Evolutionary conservation across 2,113 vertebrate species (phyloP).

Genomic region (Lutjanus erythropterus): DNA sequence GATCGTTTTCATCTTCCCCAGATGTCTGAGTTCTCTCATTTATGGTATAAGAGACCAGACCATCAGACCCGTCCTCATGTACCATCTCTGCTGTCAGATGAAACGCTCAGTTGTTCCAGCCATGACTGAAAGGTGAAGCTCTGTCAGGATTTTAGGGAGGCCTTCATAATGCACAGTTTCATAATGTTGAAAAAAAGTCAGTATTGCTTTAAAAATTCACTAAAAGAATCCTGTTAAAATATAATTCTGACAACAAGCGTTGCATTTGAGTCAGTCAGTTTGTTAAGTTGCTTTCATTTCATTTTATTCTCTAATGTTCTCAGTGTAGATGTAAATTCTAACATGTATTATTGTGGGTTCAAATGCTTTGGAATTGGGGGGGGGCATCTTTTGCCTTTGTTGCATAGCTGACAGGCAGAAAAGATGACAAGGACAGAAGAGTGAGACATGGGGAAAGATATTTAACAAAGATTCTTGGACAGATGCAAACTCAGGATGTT

Average conservation of each 20-base stretch:
- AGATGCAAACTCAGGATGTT: background rate
- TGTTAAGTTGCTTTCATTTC: background rate
- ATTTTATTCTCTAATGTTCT: background rate
- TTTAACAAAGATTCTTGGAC: background rate
- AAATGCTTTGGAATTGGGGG: background rate
- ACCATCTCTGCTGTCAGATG: conserved; percentile 24
- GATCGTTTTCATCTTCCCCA: conserved; percentile 40
- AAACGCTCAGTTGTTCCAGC: conserved; percentile 28
- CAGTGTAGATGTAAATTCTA: background rate
- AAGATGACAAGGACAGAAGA: too few species aligned
- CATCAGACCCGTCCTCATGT: conserved; percentile 47
- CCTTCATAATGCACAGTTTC: background rate
- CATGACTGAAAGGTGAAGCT: background rate
- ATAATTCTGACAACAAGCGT: background rate
- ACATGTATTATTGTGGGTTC: background rate
- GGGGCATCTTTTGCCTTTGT: background rate
- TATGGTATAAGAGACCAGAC: conserved; percentile 66
- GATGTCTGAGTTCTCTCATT: conserved; percentile 63
- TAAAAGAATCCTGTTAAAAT: background rate
- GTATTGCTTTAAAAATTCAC: background rate
- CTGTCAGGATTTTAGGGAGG: background rate
- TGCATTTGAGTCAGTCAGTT: background rate
- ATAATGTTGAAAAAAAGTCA: background rate
- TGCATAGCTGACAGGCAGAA: background rate
- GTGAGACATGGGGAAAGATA: background rate